phyloP scores from a whole-genome alignment of 2,113 vertebrate species.

The Aythya baeri region DNA sequence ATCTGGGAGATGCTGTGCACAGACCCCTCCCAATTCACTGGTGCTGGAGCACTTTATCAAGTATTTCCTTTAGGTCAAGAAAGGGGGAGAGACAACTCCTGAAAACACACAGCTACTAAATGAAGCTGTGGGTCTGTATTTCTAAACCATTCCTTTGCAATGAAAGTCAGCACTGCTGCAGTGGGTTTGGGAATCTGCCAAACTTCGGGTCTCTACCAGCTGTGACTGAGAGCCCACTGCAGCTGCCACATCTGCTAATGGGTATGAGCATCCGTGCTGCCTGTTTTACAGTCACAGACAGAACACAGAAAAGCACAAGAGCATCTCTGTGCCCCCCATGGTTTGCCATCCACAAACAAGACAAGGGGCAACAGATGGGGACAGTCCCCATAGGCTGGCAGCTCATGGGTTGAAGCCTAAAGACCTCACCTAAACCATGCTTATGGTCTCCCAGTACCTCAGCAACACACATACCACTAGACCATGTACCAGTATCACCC shows the following conservation, averaged over 20 bases:
- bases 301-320: not conserved
- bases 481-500: not conserved
- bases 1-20: not conserved
- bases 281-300: not conserved
- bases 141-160: not conserved
- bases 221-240: not conserved
- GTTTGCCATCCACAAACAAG: not conserved
- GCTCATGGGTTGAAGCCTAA: not conserved
- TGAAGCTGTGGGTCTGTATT: not conserved
- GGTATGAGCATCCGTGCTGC: rapidly evolving
- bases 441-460: not conserved
- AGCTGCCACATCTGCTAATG: not conserved
- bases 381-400: not conserved
- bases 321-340: not conserved
- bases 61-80: not conserved
- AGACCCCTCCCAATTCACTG: not conserved
- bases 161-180: not conserved
- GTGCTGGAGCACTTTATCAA: not conserved
- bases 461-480: not conserved
- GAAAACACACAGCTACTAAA: not conserved
- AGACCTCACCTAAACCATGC: not conserved
- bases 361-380: not conserved
- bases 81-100: not conserved
- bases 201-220: not conserved
- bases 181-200: not conserved